These are phyloP conservation scores for Protobothrops flavoviridis DNA, from an alignment of 2,113 vertebrate genomes.

Conservation along the genomic window DNA sequence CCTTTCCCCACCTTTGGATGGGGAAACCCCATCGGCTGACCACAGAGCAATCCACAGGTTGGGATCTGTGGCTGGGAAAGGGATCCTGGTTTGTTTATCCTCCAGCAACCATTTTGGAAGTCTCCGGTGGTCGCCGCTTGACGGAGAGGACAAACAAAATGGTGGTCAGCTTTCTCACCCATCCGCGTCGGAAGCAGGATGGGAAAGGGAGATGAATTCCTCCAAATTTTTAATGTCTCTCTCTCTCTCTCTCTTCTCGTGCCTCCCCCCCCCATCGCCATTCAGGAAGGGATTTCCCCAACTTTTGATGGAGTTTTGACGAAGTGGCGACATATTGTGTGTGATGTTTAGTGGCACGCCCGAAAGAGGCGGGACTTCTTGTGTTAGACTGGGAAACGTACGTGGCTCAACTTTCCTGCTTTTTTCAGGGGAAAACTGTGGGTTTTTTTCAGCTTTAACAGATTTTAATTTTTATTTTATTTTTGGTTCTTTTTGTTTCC, in stretches of 20 bases:
- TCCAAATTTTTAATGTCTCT: neutral
- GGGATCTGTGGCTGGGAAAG: neutral
- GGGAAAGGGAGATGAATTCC: neutral
- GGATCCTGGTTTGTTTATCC: neutral
- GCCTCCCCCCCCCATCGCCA: neutral
- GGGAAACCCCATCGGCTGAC: too few species aligned
- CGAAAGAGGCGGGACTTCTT: neutral
- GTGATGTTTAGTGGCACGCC: neutral
- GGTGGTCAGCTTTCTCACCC: neutral
- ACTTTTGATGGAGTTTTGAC: neutral
- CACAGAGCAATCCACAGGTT: neutral
- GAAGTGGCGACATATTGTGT: neutral
- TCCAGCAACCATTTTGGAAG: neutral
- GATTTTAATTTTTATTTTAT: neutral
- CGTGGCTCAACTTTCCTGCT: neutral
- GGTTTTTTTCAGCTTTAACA: slow-evolving; percentile 27
- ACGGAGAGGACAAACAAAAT: neutral
- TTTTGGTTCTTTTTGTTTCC: neutral
- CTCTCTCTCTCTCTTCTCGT: neutral
- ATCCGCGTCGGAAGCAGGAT: neutral
- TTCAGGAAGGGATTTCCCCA: neutral
- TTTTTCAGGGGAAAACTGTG: slow-evolving; percentile 1
- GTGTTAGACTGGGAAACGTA: neutral
- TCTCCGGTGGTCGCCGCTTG: neutral
- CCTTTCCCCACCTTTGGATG: neutral